These are phyloP conservation scores for Alitta virens DNA, from an alignment of 2,888 invertebrate species.

Conservation along the genomic window DNA sequence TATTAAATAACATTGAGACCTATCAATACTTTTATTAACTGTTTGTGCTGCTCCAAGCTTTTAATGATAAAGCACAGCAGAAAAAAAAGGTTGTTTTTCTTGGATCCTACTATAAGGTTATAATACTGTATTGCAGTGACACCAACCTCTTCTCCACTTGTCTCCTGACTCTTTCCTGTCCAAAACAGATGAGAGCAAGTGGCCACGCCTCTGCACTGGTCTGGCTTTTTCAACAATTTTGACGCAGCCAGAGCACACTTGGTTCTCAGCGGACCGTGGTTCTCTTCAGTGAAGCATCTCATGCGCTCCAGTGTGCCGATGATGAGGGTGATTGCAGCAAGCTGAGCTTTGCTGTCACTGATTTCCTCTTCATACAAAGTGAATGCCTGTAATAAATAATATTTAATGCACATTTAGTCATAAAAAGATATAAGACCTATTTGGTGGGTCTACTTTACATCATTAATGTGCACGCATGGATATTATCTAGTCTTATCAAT, in stretches of 20 bases:
- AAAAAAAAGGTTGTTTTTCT: too few species aligned
- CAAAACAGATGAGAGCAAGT: constrained; percentile 95
- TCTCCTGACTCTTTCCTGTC: constrained; percentile 67
- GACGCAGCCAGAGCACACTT: constrained; percentile 95
- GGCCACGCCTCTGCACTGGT: constrained; percentile 93
- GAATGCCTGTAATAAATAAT: constrained; percentile 69
- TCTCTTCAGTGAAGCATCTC: constrained; percentile 92
- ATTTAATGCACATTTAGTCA: too few species aligned
- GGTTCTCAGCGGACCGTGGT: constrained; percentile 91
- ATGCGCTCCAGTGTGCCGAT: constrained; percentile 94
- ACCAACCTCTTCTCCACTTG: constrained; percentile 39
- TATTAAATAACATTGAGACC: too few species aligned
- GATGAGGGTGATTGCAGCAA: constrained; percentile 92
- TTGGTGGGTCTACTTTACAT: too few species aligned
- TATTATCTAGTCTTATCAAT: too few species aligned
- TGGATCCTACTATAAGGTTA: too few species aligned
- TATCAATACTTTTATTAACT: too few species aligned
- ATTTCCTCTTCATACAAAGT: constrained; percentile 96
- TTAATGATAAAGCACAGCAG: too few species aligned
- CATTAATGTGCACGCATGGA: too few species aligned
- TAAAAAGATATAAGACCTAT: too few species aligned
- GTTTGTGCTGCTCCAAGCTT: too few species aligned
- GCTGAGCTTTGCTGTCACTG: constrained; percentile 92
- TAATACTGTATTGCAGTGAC: too few species aligned
- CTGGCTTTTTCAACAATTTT: constrained; percentile 94